phyloP scores from a whole-genome alignment of 2,113 vertebrate genomes.

The Xiphorhynchus elegans region DNA sequence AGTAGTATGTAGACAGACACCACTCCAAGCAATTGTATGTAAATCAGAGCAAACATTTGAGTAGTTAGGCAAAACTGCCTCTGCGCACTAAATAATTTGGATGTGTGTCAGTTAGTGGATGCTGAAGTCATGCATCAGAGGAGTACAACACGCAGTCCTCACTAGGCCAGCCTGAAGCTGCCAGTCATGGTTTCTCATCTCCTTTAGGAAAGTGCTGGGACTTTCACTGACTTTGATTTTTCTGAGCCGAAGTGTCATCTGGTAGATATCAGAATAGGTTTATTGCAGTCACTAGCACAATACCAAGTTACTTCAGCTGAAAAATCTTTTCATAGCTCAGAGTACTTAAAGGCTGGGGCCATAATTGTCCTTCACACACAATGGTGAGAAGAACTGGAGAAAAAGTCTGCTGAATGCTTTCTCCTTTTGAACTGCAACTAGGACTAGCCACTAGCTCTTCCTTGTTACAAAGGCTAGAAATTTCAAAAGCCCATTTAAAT shows the following conservation, averaged over 20 bases:
- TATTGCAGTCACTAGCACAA: not conserved
- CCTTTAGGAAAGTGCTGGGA: not conserved
- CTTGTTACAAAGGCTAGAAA: not conserved
- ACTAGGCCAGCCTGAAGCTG: conserved; percentile 19
- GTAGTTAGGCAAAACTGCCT: not conserved
- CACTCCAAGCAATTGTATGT: not conserved
- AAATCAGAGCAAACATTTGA: not conserved
- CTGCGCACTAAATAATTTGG: not conserved
- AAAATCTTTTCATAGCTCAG: not conserved
- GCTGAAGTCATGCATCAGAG: not conserved
- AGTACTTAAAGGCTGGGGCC: not conserved
- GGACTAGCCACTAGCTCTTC: not conserved
- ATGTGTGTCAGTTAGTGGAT: not conserved
- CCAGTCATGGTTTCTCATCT: conserved; percentile 21
- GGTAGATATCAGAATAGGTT: conserved; percentile 29
- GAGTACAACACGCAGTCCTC: not conserved
- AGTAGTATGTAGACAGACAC: not conserved
- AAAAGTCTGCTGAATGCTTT: not conserved
- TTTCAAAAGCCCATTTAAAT: not conserved
- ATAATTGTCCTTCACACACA: not conserved
- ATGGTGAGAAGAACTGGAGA: not conserved
- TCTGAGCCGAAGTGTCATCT: conserved; percentile 31
- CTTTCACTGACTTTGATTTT: not conserved
- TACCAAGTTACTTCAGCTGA: not conserved
- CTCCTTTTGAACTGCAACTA: not conserved